Percentiles rank a stretch among this genome's conserved stretches.
Conservation (phyloP, 1,140 invertebrate genomes). For the Drosophila setifemur region DNA sequence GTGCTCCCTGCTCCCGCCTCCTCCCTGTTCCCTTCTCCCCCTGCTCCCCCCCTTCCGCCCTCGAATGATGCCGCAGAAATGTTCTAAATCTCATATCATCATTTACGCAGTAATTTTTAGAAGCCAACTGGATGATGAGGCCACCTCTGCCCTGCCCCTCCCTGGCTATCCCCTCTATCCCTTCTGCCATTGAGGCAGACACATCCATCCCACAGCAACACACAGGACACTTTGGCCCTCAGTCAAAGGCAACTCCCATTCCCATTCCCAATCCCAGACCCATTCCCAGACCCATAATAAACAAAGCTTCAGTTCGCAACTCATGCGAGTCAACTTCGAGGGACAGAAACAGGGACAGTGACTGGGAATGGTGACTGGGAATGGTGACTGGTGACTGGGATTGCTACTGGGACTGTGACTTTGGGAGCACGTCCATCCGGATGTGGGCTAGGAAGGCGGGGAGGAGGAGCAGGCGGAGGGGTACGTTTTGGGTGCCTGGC, state of each 20-base stretch:
- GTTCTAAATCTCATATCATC: constrained; percentile 79
- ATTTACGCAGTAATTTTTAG: constrained; percentile 79
- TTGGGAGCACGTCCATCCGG: constrained; percentile 36
- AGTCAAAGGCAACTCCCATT: constrained; percentile 27
- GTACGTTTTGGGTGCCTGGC: constrained; percentile 11
- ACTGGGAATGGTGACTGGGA: background rate
- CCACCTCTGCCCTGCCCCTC: background rate
- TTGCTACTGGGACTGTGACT: background rate
- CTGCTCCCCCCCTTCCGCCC: constrained; percentile 74
- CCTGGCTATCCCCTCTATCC: background rate
- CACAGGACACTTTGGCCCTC: constrained; percentile 29
- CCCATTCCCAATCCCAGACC: background rate
- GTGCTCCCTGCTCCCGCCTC: too few relatives aligned
- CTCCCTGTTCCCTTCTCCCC: too few relatives aligned
- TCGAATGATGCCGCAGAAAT: constrained; percentile 76
- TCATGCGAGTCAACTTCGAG: constrained; percentile 63
- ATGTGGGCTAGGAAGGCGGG: background rate
- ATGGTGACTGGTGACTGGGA: background rate
- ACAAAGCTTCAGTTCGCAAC: constrained; percentile 73
- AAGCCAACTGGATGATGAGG: constrained; percentile 54
- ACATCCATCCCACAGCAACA: too few relatives aligned
- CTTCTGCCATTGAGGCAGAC: too few relatives aligned
- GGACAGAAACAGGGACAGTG: background rate
- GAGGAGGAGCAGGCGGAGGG: background rate
- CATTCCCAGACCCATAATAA: constrained; percentile 45